A percentile compares a stretch with the other conserved stretches of the same genome.
Evolutionary conservation across 2,888 invertebrate genomes (phyloP).

Genomic region (Anthophora plumipes): DNA sequence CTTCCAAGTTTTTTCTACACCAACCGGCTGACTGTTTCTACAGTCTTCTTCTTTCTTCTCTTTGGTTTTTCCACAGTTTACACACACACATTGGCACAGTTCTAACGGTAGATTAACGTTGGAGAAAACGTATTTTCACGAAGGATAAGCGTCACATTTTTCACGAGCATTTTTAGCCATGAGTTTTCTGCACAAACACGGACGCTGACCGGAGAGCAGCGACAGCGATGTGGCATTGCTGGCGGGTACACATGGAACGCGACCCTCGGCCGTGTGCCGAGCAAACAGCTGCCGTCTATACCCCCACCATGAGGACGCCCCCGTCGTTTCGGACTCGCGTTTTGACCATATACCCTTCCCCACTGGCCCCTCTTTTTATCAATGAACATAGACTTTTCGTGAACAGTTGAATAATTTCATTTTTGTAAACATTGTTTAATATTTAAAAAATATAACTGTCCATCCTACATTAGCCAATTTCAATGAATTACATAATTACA

Average conservation of each 20-base stretch:
- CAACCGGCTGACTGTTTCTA: not conserved
- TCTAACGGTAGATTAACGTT: not conserved
- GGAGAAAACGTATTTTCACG: not conserved
- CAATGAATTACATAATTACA: too few species aligned
- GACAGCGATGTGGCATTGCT: slow-evolving; percentile 68
- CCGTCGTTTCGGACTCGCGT: slow-evolving; percentile 40
- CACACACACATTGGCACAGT: not conserved
- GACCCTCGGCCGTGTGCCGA: slow-evolving; percentile 61
- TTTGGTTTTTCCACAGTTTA: too few species aligned
- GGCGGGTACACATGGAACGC: slow-evolving; percentile 70
- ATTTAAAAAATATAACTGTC: not conserved
- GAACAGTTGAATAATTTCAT: not conserved
- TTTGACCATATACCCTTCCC: slow-evolving; percentile 22
- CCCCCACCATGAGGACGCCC: slow-evolving; percentile 67
- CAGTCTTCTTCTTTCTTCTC: not conserved
- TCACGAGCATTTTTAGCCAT: not conserved
- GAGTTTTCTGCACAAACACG: slow-evolving; percentile 3
- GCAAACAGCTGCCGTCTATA: slow-evolving; percentile 74
- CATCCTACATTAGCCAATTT: too few species aligned
- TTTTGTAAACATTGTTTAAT: not conserved
- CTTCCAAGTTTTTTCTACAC: not conserved
- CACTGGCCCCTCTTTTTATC: slow-evolving; percentile 22
- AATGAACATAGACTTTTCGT: slow-evolving; percentile 17
- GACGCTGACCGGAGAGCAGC: slow-evolving; percentile 2
- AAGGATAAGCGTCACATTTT: slow-evolving; percentile 12